phyloP scores from a whole-genome alignment of 1,140 invertebrate species.

The Ridgeia piscesae region DNA sequence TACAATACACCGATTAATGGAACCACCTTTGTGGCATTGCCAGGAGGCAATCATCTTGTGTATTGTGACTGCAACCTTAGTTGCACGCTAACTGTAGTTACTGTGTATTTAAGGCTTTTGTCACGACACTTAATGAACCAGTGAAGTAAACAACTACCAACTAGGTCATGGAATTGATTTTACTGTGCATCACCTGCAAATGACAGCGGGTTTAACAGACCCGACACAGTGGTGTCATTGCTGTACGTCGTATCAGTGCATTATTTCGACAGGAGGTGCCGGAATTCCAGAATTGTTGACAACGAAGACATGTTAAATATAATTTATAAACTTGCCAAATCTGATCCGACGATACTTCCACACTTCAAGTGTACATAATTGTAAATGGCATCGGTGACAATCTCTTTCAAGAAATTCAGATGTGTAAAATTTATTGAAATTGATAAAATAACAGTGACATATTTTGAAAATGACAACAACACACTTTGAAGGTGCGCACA shows the following conservation, averaged over 20 bases:
- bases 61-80: background rate
- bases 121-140: background rate
- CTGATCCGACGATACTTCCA: too few relatives aligned
- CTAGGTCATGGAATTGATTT: background rate
- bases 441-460: too few relatives aligned
- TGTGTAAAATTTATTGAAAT: too few relatives aligned
- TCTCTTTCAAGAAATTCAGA: too few relatives aligned
- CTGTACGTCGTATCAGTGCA: background rate
- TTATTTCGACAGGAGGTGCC: too few relatives aligned
- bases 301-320: too few relatives aligned
- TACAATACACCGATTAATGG: background rate
- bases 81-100: background rate
- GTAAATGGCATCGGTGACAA: too few relatives aligned
- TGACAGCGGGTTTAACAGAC: background rate
- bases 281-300: too few relatives aligned
- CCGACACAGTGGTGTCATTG: background rate
- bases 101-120: background rate
- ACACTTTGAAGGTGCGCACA: too few relatives aligned
- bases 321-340: too few relatives aligned
- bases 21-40: background rate
- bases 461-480: too few relatives aligned
- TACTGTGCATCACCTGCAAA: background rate
- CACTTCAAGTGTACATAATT: too few relatives aligned
- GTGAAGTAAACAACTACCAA: background rate
- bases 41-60: background rate